These are phyloP conservation scores for Bambusicola thoracicus DNA, from an alignment of 2,113 vertebrate genomes.

Conservation along the genomic window DNA sequence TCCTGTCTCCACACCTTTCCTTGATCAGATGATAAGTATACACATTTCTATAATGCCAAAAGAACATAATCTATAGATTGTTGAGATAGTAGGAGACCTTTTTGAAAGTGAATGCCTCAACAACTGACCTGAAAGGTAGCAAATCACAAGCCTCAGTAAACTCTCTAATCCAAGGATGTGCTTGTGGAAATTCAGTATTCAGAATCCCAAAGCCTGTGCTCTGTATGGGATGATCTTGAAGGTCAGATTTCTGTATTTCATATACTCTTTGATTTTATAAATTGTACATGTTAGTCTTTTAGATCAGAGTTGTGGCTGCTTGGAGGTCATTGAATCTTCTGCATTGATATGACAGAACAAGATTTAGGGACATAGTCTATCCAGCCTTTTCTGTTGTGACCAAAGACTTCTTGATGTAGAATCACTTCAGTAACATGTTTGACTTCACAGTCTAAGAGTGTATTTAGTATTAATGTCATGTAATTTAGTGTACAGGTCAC, in stretches of 20 bases:
- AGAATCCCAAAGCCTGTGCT: neutral
- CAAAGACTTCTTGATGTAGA: neutral
- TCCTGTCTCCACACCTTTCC: neutral
- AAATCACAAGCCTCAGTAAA: neutral
- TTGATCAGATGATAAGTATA: neutral
- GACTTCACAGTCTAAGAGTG: neutral
- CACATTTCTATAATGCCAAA: neutral
- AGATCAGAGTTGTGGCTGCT: neutral
- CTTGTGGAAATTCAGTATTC: neutral
- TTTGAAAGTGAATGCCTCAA: neutral
- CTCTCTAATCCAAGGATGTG: neutral
- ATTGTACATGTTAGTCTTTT: neutral
- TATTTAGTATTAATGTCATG: fast-evolving
- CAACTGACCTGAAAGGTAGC: neutral
- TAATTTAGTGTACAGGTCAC: neutral
- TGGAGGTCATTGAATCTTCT: neutral
- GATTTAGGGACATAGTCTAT: neutral
- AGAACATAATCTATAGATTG: neutral
- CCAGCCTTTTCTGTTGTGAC: neutral
- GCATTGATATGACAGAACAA: neutral
- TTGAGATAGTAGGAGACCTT: neutral
- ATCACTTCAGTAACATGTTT: neutral
- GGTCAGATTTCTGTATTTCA: neutral
- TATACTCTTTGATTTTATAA: neutral
- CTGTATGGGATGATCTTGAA: neutral